Base-by-base conservation (phyloP, 2,113 vertebrate species). In the Pelvicachromis taeniatus region DNA sequence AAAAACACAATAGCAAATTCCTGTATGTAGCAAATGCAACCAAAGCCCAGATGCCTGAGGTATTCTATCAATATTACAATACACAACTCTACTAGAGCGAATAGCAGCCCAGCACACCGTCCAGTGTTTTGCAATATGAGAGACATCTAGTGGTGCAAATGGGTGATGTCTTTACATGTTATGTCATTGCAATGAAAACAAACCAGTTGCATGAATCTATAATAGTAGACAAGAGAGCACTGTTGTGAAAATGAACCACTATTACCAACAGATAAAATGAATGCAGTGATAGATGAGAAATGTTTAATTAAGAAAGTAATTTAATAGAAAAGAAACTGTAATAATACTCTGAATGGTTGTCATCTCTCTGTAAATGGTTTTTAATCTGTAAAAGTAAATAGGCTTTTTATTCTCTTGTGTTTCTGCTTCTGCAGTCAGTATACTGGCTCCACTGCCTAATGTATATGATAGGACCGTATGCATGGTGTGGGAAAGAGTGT, bases 121-220 rank as follows among this genome's bases (percentile, higher is more conserved):
- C 6, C 9, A 73, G 2, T 14, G 40, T 16, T 81, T 89, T 80
- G 81, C 63, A 73, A 65, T 59, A 33, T 48, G 6, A 78, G 42
- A 85, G 59, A 85, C 82, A 84, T 85, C 80, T 89, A 80, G 87
- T 82, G 84, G 78, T 78, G 38, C 26, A 54, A 63, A 77, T 3
- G 6, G 81, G 40, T 55, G 63, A n/a, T 65, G 23, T 70, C 16
- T 61, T 42, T n/a, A 31, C 31, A 13, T 23, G 48, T 52, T 54
- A 45, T 31, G 7, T 61, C 21, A 52, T 63, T 79, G 10, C 42
- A 50, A 35, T 79, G 9, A 80, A 84, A 84, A 53, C 14, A 23
- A 31, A 78, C 23, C 56, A 77, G 9, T 50, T 4, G 19, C 26
- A 63, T 40, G 6, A 53, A 9, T 77, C 29, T 50, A 31, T 50